Conservation (phyloP, 2,888 invertebrate species). For the Rhamphomyia laevipes region DNA sequence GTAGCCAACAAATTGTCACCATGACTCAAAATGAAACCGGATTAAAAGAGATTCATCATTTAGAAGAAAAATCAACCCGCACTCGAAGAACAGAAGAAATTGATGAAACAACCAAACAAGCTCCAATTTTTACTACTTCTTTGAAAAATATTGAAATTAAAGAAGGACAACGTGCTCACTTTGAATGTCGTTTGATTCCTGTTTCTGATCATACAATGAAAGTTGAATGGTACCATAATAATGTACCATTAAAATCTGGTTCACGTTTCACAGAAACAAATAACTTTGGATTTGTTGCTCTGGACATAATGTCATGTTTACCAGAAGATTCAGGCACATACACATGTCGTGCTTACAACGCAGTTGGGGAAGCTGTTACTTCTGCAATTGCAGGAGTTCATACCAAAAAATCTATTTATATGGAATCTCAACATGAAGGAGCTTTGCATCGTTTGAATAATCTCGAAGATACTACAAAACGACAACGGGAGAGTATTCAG, state of each 20-base stretch:
- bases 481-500: slow-evolving; percentile 58
- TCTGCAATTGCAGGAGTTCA: slow-evolving; percentile 77
- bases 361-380: slow-evolving; percentile 84
- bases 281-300: slow-evolving; percentile 93
- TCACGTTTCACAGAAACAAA: slow-evolving; percentile 92
- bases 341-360: slow-evolving; percentile 85
- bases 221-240: slow-evolving; percentile 93
- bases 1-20: slow-evolving; percentile 70
- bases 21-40: slow-evolving; percentile 80
- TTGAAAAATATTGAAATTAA: slow-evolving; percentile 84
- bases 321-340: slow-evolving; percentile 96
- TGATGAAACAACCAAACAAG: slow-evolving; percentile 79
- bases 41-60: slow-evolving; percentile 75
- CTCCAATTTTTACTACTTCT: slow-evolving; percentile 87
- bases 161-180: slow-evolving; percentile 89
- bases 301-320: slow-evolving; percentile 90
- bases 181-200: slow-evolving; percentile 87
- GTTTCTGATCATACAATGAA: slow-evolving; percentile 88
- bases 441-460: slow-evolving; percentile 69
- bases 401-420: slow-evolving; percentile 72
- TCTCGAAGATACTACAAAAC: slow-evolving; percentile 66
- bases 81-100: slow-evolving; percentile 61
- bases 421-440: slow-evolving; percentile 80
- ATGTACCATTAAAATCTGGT: slow-evolving; percentile 78
- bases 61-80: slow-evolving; percentile 73